phyloP scores from a whole-genome alignment of 2,113 vertebrate genomes.

The Apeltes quadracus region DNA sequence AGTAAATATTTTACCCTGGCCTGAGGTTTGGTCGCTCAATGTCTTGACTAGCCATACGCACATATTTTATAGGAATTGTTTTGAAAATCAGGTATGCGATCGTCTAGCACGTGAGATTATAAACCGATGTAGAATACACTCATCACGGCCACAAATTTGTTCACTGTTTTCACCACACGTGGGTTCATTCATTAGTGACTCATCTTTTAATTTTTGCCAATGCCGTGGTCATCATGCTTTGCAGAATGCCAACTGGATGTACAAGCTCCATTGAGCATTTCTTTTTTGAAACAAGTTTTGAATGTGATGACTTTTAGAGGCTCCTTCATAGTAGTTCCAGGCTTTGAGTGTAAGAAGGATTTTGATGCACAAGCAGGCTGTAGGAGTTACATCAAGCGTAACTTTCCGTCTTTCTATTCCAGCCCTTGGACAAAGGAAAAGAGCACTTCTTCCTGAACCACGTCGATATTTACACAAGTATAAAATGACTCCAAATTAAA shows the following conservation, averaged over 20 bases:
- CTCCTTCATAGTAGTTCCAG: background rate
- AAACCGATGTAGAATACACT: background rate
- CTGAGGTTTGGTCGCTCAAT: background rate
- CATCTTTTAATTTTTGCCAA: background rate
- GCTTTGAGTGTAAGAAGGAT: background rate
- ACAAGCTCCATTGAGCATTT: background rate
- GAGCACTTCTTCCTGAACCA: background rate
- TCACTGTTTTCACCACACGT: background rate
- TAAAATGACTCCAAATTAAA: background rate
- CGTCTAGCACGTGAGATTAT: background rate
- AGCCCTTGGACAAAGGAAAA: background rate
- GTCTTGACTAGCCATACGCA: background rate
- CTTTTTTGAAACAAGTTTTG: background rate
- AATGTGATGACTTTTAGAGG: background rate
- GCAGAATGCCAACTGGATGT: background rate
- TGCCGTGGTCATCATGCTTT: slow-evolving; percentile 5
- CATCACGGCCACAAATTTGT: background rate
- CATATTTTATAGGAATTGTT: background rate
- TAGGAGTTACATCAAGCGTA: background rate
- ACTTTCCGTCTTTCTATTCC: background rate
- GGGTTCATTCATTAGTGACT: background rate
- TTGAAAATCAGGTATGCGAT: background rate
- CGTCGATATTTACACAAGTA: background rate
- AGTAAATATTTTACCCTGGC: background rate
- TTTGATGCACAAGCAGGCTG: slow-evolving; percentile 23